phyloP scores from a whole-genome alignment of 2,797 vertebrate genomes.

The Bovichtus diacanthus region DNA sequence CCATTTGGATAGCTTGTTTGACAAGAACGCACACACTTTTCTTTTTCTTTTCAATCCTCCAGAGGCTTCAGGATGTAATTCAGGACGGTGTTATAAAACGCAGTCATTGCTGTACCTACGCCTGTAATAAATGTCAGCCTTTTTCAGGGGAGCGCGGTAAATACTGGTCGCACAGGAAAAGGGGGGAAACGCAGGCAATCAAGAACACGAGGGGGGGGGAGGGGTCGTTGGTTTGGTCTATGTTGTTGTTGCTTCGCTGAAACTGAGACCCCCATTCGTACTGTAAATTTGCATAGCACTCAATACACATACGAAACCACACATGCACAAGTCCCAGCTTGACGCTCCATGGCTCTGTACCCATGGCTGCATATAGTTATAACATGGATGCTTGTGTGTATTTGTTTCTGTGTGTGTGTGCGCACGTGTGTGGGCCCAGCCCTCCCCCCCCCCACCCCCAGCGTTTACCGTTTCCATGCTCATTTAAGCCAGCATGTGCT shows the following conservation, averaged over 20 bases:
- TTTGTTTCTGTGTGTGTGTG: not conserved
- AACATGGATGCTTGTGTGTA: not conserved
- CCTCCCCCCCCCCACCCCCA: no score
- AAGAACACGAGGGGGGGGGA: not conserved
- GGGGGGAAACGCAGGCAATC: not conserved
- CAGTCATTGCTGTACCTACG: conserved; percentile 25
- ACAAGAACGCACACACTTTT: conserved; percentile 19
- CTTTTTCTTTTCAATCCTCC: conserved; percentile 1
- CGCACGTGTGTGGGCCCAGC: conserved; percentile 2
- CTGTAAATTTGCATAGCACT: conserved; percentile 26
- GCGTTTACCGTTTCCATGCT: conserved; percentile 34
- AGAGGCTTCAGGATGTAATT: conserved; percentile 31
- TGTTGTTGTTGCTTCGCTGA: conserved; percentile 29
- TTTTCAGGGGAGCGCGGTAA: conserved; percentile 25
- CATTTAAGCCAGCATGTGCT: conserved; percentile 60
- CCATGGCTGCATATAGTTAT: conserved; percentile 46
- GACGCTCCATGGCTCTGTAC: conserved; percentile 55
- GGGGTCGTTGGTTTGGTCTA: conserved; percentile 16
- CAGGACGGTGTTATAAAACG: conserved; percentile 20
- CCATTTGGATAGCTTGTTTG: conserved; percentile 18
- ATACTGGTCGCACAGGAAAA: conserved; percentile 15
- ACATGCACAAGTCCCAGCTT: conserved; percentile 43
- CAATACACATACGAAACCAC: conserved; percentile 3
- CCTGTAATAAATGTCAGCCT: conserved; percentile 52
- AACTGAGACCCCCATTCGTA: conserved; percentile 9